phyloP scores from a whole-genome alignment of 64 coral and sea anemone species.

The Montipora foliosa region DNA sequence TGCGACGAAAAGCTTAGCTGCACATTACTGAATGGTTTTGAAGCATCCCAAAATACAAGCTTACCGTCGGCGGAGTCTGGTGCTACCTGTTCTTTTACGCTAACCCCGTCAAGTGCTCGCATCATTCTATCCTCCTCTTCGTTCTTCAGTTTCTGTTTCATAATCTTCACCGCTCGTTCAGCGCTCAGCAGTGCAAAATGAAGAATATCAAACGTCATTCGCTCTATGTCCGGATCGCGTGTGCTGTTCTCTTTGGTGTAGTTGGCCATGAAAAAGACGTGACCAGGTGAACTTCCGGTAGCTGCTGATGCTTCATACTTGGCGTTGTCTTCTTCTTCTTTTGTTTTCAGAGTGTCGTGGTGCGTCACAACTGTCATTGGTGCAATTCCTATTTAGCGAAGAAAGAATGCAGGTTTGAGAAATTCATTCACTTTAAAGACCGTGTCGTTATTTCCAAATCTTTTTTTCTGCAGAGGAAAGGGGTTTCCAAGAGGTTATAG shows the following conservation, averaged over 20 bases:
- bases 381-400: conserved; percentile 38
- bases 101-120: not conserved
- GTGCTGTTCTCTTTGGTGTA: conserved; percentile 45
- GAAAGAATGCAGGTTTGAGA: not conserved
- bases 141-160: conserved; percentile 27
- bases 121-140: conserved; percentile 24
- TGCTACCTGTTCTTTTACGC: not conserved
- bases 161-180: conserved; percentile 60
- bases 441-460: not conserved
- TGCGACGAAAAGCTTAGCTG: too few relatives aligned
- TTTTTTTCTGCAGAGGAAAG: not conserved
- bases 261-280: conserved; percentile 77
- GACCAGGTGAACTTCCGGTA: conserved; percentile 48
- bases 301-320: conserved; percentile 54
- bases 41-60: too few relatives aligned
- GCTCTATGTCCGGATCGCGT: conserved; percentile 56
- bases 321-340: conserved; percentile 46
- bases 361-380: conserved; percentile 85
- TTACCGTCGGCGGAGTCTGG: not conserved
- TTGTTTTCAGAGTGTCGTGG: conserved; percentile 46
- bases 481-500: too few relatives aligned
- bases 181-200: conserved; percentile 58
- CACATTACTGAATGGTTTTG: not conserved
- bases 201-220: conserved; percentile 66
- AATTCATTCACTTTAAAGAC: not conserved